These are phyloP conservation scores for Troilus luridus DNA, from an alignment of 2,888 invertebrate species.

Conservation along the genomic window DNA sequence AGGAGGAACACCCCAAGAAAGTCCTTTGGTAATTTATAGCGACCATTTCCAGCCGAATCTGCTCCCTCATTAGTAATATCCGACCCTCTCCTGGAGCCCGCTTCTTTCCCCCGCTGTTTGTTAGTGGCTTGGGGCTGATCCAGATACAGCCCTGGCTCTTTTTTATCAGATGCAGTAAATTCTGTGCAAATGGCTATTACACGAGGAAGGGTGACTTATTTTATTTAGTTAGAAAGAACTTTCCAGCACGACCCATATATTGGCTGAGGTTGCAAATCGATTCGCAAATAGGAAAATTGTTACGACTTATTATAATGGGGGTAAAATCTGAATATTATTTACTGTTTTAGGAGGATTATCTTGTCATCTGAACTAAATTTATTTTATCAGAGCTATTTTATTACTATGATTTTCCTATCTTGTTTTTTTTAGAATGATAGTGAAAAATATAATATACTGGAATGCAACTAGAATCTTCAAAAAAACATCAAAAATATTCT, in stretches of 20 bases:
- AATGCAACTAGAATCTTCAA: too few relatives aligned
- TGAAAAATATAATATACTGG: too few relatives aligned
- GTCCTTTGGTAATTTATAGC: constrained; percentile 38
- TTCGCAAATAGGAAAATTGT: too few relatives aligned
- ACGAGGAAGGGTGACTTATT: not conserved
- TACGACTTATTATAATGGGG: too few relatives aligned
- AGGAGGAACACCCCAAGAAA: constrained; percentile 40
- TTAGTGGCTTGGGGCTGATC: not conserved
- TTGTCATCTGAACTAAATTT: too few relatives aligned
- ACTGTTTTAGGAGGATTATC: too few relatives aligned
- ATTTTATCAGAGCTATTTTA: too few relatives aligned
- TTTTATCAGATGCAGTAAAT: constrained; percentile 13
- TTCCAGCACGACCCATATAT: not conserved
- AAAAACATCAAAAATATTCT: too few relatives aligned
- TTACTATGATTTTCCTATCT: too few relatives aligned
- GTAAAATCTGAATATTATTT: too few relatives aligned
- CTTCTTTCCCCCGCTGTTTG: not conserved
- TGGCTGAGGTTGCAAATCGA: not conserved
- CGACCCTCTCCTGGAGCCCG: not conserved
- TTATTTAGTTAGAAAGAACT: not conserved
- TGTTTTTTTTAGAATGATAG: too few relatives aligned
- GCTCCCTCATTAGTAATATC: constrained; percentile 43
- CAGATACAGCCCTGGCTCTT: not conserved
- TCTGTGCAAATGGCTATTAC: not conserved
- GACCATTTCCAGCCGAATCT: constrained; percentile 33